Evolutionary conservation across 2,888 invertebrate species (phyloP), one percentile per base, ranked within the genome.

Genomic region (Muschampia plurimacula): DNA sequence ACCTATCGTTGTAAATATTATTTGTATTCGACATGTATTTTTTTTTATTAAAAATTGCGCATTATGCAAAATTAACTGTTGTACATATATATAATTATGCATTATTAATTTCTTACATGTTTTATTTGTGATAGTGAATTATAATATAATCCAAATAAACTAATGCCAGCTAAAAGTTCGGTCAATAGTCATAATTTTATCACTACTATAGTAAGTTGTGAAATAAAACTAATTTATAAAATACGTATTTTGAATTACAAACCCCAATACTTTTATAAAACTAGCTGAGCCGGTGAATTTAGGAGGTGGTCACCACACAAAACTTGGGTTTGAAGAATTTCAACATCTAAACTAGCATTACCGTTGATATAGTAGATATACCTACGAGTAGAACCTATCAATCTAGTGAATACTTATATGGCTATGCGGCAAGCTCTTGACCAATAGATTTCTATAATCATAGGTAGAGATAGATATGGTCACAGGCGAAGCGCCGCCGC

Each of bases 101-200:
- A 81, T 68, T 74, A 69, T 55, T 74, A 70, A 74, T 86, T 88
- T 92, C 91, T 92, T 85, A 81, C 78, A 82, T 86, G 84, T 86
- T 83, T 84, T 83, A 86, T 86, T 88, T 92, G 92, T 92, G 93
- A 92, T 94, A 89, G 89, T 88, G 77, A 77, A 80, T 85, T 85
- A 83, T 86, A 86, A 84, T 84, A 83, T 89, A 89, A 92, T 92
- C 93, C 93, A 93, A 93, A 94, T 89, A 90, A 84, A 92, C 91
- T 90, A 91, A 92, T 89, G 86, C 94, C 91, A 92, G 89, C 94
- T 94, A 88, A 90, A 93, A 93, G 93, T 93, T 92, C 90, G 93
- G 86, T 91, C 85, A 87, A 89, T 92, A 93, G 93, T 93, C 93
- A 93, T 91, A 89, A 90, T 86, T 88, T 92, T 92, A 91, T 92